Percentiles rank a stretch among this genome's conserved stretches.
Evolutionary conservation across 2,113 vertebrate genomes (phyloP).

Genomic region (Petaurus breviceps): DNA sequence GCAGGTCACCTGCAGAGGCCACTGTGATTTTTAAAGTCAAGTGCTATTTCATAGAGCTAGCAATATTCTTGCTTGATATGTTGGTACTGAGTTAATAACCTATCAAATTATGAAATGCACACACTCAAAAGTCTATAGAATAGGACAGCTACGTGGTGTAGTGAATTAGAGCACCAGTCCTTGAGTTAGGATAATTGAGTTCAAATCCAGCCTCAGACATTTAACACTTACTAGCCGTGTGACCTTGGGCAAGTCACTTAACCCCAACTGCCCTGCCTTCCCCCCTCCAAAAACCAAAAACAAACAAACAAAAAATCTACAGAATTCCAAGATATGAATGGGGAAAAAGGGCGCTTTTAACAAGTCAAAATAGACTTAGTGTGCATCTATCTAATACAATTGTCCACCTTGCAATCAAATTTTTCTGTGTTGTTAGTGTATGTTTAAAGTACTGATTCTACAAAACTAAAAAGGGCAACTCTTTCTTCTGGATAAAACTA

Average conservation of each 20-base stretch:
- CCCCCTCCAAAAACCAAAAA: too few species aligned
- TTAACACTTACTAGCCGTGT: too few species aligned
- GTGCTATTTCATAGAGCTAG: not conserved
- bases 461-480: not conserved
- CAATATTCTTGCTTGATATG: conserved; percentile 27
- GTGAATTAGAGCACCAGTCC: too few species aligned
- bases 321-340: conserved; percentile 27
- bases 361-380: not conserved
- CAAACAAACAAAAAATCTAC: not conserved
- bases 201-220: too few species aligned
- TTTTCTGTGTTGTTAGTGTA: not conserved
- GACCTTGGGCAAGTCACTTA: too few species aligned
- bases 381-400: not conserved
- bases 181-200: too few species aligned
- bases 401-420: not conserved
- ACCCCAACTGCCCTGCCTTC: too few species aligned
- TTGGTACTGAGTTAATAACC: conserved; percentile 40
- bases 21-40: not conserved
- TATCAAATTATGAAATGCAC: conserved; percentile 12
- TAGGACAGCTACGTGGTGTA: too few species aligned
- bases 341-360: not conserved
- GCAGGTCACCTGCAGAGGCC: not conserved
- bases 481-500: not conserved
- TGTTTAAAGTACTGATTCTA: not conserved
- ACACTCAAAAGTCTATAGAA: not conserved